Evolutionary conservation across 2,797 vertebrate species (phyloP), one percentile per base, ranked within the genome.

Genomic region (Hybognathus amarus): DNA sequence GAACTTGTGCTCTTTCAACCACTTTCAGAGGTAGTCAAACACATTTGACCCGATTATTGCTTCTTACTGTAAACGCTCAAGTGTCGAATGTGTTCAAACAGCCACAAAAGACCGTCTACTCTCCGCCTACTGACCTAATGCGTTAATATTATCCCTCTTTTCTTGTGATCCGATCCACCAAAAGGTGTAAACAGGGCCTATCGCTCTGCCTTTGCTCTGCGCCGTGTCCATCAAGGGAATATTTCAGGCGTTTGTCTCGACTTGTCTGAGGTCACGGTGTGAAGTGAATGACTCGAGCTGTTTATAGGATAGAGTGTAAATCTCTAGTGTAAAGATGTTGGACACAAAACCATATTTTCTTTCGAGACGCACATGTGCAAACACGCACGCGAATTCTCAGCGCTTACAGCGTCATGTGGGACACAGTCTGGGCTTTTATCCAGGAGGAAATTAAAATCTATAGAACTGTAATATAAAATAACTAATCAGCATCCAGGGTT

Each of bases 301-400:
- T 22, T 73, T 5, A 6, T 11, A 59, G 20, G 69, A 52, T 52
- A 12, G 5, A 5, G 42, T 68, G 24, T 42, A n/a, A 69, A 76
- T 83, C 38, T 83, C 63, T 45, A 22, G 71, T 22, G n/a, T 66
- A 30, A 75, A 54, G n/a, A 75, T 33, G 33, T 30, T 82, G n/a
- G 50, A 69, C 36, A 56, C 24, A 36, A 22, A 33, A 11, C 18
- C 24, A n/a, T 24, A 22, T 42, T 77, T 68, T 30, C 47, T 67
- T 33, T 24, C 5, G 30, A 74, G 80, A 77, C 24, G 1, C 22
- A 20, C 79, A 82, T 66, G 80, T 27, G 20, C 45, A 74, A 40
- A 74, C 80, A 52, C 3, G 70, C 17, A 82, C 13, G 11, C 18
- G 40, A 24, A 64, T 38, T 50, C 42, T 36, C 56, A 73, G 24